A percentile compares a stretch with the other conserved stretches of the same genome.
These are phyloP conservation scores for Cosmia trapezina DNA, from an alignment of 2,888 invertebrate species.

Conservation along the genomic window DNA sequence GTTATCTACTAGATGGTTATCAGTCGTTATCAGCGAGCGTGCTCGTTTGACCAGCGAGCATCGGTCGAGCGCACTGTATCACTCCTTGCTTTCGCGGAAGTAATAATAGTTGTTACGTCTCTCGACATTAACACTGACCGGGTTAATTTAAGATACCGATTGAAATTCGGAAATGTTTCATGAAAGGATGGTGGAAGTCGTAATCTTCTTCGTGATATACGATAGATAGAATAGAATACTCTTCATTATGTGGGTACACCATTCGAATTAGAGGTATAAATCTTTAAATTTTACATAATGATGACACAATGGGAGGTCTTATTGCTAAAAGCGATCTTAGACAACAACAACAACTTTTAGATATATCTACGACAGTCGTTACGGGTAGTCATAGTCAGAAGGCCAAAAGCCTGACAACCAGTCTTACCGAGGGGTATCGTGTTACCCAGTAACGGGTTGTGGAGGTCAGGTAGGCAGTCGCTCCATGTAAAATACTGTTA, in stretches of 20 bases:
- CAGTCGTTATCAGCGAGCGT: constrained; percentile 81
- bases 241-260: too few species aligned
- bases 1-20: constrained; percentile 83
- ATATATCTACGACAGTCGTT: neutral
- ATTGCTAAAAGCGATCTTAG: too few species aligned
- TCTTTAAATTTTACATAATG: too few species aligned
- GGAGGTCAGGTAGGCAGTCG: neutral
- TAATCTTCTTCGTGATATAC: neutral
- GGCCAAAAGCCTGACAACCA: neutral
- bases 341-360: too few species aligned
- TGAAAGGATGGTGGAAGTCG: neutral
- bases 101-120: constrained; percentile 70
- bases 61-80: constrained; percentile 73
- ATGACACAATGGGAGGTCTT: too few species aligned
- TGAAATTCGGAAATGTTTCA: constrained; percentile 43
- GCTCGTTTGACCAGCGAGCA: constrained; percentile 72
- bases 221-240: too few species aligned
- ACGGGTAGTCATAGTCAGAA: neutral
- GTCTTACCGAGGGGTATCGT: neutral
- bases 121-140: constrained; percentile 78
- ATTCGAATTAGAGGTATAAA: too few species aligned
- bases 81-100: constrained; percentile 69
- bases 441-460: neutral
- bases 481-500: neutral
- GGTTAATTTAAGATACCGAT: constrained; percentile 64